Evolutionary conservation across 2,888 invertebrate species (phyloP).

Genomic region (Ethmia dodecea): DNA sequence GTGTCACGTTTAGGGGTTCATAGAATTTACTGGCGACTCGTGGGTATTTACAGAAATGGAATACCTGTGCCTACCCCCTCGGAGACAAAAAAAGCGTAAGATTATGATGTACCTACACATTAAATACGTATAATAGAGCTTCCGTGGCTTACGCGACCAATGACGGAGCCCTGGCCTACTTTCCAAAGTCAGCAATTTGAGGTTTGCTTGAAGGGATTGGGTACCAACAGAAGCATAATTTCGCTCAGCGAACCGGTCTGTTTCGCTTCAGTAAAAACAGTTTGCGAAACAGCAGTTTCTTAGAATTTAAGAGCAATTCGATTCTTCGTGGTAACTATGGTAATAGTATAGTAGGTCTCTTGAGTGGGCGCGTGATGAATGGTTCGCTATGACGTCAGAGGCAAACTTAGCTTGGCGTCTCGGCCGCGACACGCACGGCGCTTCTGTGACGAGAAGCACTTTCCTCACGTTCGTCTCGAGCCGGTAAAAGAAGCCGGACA

Average conservation of each 20-base stretch:
- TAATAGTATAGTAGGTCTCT: not conserved
- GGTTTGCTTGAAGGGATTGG: constrained; percentile 24
- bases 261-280: constrained; percentile 22
- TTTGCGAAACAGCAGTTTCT: constrained; percentile 12
- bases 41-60: no score
- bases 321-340: not conserved
- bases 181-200: constrained; percentile 28
- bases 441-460: constrained; percentile 35
- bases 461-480: constrained; percentile 41
- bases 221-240: constrained; percentile 18
- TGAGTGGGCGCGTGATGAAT: constrained; percentile 17
- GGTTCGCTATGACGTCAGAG: constrained; percentile 30
- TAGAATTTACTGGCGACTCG: no score
- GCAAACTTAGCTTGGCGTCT: constrained; percentile 18
- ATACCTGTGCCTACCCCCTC: no score
- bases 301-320: not conserved
- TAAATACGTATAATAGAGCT: constrained; percentile 1
- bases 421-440: constrained; percentile 20
- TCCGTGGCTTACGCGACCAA: constrained; percentile 14
- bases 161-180: constrained; percentile 34
- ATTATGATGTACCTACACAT: no score
- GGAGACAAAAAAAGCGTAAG: no score
- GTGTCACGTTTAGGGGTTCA: no score
- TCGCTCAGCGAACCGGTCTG: constrained; percentile 23
- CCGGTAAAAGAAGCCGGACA: constrained; percentile 42